A percentile compares a stretch with the other conserved stretches of the same genome.
Evolutionary conservation across 2,797 vertebrate genomes (phyloP).

Genomic region (Rhinophrynus dorsalis): DNA sequence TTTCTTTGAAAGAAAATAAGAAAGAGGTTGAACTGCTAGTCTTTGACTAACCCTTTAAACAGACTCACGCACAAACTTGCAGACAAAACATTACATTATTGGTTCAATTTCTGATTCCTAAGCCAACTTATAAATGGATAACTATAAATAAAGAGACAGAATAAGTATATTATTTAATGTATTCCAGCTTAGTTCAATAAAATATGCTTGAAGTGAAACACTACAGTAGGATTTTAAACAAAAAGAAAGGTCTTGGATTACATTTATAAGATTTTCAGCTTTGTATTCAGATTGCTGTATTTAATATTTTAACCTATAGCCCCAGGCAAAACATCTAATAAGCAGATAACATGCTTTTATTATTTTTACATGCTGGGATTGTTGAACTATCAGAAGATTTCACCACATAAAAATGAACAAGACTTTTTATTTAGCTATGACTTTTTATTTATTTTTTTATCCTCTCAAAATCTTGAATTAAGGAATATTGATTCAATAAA

Average conservation of each 20-base stretch:
- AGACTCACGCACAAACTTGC: too few relatives aligned
- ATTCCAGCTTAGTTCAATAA: background rate
- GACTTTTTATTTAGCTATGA: too few relatives aligned
- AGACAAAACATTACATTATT: background rate
- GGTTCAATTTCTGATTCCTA: background rate
- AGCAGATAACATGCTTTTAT: background rate
- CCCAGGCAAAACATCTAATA: slow-evolving; percentile 17
- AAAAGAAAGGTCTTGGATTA: slow-evolving; percentile 6
- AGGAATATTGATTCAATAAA: too few relatives aligned
- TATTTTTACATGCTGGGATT: background rate
- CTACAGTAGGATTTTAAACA: slow-evolving; percentile 29
- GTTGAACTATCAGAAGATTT: background rate
- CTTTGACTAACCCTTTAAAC: too few relatives aligned
- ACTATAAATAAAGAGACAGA: background rate
- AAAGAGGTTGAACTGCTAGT: too few relatives aligned
- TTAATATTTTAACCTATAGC: slow-evolving; percentile 25
- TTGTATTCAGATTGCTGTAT: background rate
- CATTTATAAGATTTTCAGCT: slow-evolving; percentile 2
- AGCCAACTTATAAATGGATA: background rate
- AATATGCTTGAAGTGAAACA: background rate
- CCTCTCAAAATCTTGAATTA: too few relatives aligned
- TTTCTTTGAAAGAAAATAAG: too few relatives aligned
- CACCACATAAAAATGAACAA: background rate
- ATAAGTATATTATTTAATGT: slow-evolving; percentile 6
- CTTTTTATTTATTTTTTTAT: too few relatives aligned